Evolutionary conservation across 2,888 invertebrate genomes (phyloP), one percentile per base, ranked within the genome.

Genomic region (Orgyia antiqua): DNA sequence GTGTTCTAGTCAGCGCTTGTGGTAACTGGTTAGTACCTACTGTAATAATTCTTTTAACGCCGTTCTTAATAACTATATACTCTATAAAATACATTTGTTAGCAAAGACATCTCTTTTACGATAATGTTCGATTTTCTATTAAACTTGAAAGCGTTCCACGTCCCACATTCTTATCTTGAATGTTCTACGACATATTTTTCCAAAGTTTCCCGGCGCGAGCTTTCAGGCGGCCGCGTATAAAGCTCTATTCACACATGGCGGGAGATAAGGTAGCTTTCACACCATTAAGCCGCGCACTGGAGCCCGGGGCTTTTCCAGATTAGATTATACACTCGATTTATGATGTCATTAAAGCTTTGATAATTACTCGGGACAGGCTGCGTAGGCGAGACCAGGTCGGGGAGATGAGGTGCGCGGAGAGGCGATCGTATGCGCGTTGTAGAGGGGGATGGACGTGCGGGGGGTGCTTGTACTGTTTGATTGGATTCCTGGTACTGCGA

Each of bases 311-410:
- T 86, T 87, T 87, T 87, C 86, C 87, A 87, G 87, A 87, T 87
- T 87, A 87, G 87, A 87, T 87, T 87, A 87, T 87, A 86, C 84
- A 84, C 78, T 82, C 82, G 87, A 87, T 87, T 87, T 87, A 87
- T 87, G 86, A 78, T 66, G 87, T 87, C 86, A 87, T 87, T 87
- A 87, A 86, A 87, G 87, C 87, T 84, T 83, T 87, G 87, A 87
- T 87, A 87, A 87, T 87, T 87, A 87, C 87, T 86, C 84, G 87
- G 86, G 87, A 86, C 87, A 86, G 82, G 78, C 87, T 86, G 87
- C 76, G 84, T 84, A 79, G 82, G 82, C 76, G 76, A 76, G 60
- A 58, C 54, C 54, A 48, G 53, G 65, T 61, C 58, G 68, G 69
- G 69, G 58, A 55, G 50, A 48, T 57, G 57, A 52, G 42, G 47